A percentile compares a stretch with the other conserved stretches of the same genome.
Conservation (phyloP, 2,888 invertebrate species). For the Lasioglossum oenotherae region DNA sequence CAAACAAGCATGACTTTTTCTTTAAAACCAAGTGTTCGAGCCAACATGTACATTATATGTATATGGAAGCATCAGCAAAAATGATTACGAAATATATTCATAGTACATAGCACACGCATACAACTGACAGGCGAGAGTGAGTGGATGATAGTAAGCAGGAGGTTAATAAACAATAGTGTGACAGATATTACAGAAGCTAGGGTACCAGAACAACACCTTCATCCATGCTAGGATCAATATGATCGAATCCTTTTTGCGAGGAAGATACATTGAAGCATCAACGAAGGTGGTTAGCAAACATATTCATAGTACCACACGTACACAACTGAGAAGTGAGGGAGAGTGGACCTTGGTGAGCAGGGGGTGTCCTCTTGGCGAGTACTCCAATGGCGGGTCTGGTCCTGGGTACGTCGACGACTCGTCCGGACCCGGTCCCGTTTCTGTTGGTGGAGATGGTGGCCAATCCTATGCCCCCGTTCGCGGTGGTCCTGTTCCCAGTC, state of each 20-base stretch:
- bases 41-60: no score
- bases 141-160: constrained; percentile 87
- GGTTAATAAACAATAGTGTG: constrained; percentile 49
- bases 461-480: constrained; percentile 69
- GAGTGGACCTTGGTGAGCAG: constrained; percentile 87
- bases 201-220: background rate
- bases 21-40: no score
- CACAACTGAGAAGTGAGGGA: constrained; percentile 89
- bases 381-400: constrained; percentile 86
- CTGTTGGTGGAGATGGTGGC: constrained; percentile 72
- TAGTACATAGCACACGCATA: constrained; percentile 84
- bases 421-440: constrained; percentile 81
- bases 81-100: background rate
- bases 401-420: constrained; percentile 85
- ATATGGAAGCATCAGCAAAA: background rate
- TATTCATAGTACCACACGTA: constrained; percentile 82
- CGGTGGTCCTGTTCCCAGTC: constrained; percentile 65
- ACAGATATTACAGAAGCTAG: background rate
- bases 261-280: background rate
- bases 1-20: no score
- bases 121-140: constrained; percentile 89
- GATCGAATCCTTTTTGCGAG: background rate
- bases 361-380: constrained; percentile 85
- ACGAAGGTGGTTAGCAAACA: background rate
- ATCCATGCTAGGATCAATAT: background rate